A percentile compares a stretch with the other conserved stretches of the same genome.
Evolutionary conservation across 2,888 invertebrate species (phyloP).

Genomic region (Tholera decimalis): DNA sequence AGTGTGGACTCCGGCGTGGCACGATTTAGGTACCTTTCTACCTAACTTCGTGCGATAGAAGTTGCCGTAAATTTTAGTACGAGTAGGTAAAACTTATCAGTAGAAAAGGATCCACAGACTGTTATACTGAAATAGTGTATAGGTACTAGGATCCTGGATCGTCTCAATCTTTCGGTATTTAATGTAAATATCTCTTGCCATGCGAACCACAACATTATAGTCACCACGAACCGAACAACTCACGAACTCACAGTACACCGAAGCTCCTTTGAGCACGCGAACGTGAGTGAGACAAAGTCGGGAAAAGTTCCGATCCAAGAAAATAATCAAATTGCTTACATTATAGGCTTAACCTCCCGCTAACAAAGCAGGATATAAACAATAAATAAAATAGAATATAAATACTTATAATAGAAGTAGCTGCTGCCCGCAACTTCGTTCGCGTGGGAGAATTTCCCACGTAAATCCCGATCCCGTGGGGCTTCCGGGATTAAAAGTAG

Average conservation of each 20-base stretch:
- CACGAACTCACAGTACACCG: constrained; percentile 43
- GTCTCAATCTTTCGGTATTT: constrained; percentile 1
- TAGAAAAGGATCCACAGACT: background rate
- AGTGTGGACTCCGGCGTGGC: background rate
- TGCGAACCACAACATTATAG: constrained; percentile 33
- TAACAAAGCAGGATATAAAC: background rate
- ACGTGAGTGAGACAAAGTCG: constrained; percentile 42
- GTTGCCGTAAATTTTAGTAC: background rate
- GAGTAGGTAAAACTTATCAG: background rate
- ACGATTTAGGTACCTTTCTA: too few relatives aligned
- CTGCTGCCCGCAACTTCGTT: too few relatives aligned
- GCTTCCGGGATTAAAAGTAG: too few relatives aligned
- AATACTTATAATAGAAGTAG: too few relatives aligned
- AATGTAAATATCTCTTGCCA: constrained; percentile 21
- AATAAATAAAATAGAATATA: background rate
- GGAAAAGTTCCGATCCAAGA: constrained; percentile 7
- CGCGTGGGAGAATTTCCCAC: too few relatives aligned
- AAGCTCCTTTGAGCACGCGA: constrained; percentile 53
- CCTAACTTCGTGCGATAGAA: background rate
- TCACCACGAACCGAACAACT: constrained; percentile 7
- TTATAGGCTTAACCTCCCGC: background rate
- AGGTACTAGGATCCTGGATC: background rate
- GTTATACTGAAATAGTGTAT: background rate
- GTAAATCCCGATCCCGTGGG: too few relatives aligned
- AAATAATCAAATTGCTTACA: constrained; percentile 14